A percentile compares a stretch with the other conserved stretches of the same genome.
phyloP scores from a whole-genome alignment of 2,888 invertebrate species.

The Crepidodera aurea region DNA sequence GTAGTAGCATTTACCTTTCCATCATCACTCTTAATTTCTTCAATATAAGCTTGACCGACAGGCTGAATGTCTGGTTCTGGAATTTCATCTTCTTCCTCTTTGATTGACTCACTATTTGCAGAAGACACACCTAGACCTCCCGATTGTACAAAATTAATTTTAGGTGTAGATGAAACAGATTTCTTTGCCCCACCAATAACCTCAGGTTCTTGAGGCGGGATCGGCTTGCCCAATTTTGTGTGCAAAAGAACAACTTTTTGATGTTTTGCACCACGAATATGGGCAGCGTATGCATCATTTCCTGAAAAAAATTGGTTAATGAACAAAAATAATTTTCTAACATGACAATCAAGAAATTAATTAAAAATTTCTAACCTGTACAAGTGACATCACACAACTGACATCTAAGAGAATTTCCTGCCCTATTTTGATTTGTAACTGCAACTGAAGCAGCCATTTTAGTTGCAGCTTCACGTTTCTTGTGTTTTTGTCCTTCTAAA shows the following conservation, averaged over 20 bases:
- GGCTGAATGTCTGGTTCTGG: slow-evolving; percentile 86
- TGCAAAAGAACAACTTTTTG: slow-evolving; percentile 97
- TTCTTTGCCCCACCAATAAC: slow-evolving; percentile 71
- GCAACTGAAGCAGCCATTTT: slow-evolving; percentile 75
- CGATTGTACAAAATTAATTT: slow-evolving; percentile 85
- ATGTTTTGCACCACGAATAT: slow-evolving; percentile 97
- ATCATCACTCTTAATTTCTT: slow-evolving; percentile 94
- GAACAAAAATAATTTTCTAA: no score
- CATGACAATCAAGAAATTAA: no score
- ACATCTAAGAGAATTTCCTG: slow-evolving; percentile 83
- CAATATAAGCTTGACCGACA: slow-evolving; percentile 96
- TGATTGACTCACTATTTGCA: slow-evolving; percentile 59
- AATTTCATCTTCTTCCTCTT: slow-evolving; percentile 65
- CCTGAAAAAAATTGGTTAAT: slow-evolving; percentile 73
- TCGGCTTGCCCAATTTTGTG: slow-evolving; percentile 96
- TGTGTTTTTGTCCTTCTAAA: slow-evolving; percentile 98
- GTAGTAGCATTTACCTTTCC: slow-evolving; percentile 67
- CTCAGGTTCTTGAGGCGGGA: slow-evolving; percentile 94
- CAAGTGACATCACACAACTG: slow-evolving; percentile 98
- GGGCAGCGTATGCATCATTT: slow-evolving; percentile 97
- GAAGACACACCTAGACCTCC: slow-evolving; percentile 72
- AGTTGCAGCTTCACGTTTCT: slow-evolving; percentile 93
- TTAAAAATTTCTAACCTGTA: slow-evolving; percentile 67
- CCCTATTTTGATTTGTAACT: slow-evolving; percentile 69
- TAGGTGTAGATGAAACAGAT: slow-evolving; percentile 73